These are phyloP conservation scores for Sebastes hubbsi DNA, from an alignment of 2,797 vertebrate genomes.

Conservation along the genomic window DNA sequence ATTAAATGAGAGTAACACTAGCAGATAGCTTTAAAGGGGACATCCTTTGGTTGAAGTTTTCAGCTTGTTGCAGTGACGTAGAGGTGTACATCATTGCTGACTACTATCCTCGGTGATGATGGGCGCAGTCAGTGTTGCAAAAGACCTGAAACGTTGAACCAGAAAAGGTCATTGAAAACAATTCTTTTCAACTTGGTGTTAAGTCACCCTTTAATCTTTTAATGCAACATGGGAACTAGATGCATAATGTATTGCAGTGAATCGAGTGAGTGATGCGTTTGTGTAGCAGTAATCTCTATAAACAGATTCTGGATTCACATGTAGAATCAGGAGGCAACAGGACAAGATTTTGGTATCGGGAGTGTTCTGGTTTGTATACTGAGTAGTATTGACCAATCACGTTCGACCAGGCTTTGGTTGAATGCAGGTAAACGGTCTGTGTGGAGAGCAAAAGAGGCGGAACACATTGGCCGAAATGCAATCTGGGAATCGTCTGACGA, in stretches of 20 bases:
- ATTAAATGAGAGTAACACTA: not conserved
- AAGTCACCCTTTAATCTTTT: not conserved
- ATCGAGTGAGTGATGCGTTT: not conserved
- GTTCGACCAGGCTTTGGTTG: no score
- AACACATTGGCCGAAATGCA: no score
- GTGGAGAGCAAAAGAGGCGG: no score
- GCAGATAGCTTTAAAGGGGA: not conserved
- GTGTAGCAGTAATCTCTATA: not conserved
- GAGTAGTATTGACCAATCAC: no score
- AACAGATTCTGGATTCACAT: no score
- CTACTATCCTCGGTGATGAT: not conserved
- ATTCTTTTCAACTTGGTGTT: not conserved
- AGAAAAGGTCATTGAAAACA: not conserved
- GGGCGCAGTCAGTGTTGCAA: not conserved
- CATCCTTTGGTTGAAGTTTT: not conserved
- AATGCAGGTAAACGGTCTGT: no score
- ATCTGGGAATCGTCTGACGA: no score
- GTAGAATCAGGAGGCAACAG: no score
- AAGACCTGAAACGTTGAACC: not conserved
- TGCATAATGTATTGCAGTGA: not conserved
- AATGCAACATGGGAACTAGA: not conserved
- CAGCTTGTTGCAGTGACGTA: not conserved
- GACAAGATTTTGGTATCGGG: no score
- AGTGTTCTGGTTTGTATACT: no score
- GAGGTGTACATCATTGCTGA: not conserved